phyloP scores from a whole-genome alignment of 2,113 vertebrate genomes.

The Myocastor coypus region DNA sequence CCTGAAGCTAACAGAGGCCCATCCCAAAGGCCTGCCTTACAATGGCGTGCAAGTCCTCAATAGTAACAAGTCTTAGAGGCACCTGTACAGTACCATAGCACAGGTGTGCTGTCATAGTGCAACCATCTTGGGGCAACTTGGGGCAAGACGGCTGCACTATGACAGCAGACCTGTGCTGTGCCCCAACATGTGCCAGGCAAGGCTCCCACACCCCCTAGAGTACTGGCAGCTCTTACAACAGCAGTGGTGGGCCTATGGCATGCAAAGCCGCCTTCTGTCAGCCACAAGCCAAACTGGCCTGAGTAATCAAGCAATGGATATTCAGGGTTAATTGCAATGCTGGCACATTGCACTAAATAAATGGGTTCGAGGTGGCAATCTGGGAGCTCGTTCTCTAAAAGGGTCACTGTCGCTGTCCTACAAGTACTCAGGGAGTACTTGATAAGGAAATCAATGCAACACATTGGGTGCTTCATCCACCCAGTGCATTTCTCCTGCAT shows the following conservation, averaged over 20 bases:
- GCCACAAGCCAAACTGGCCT: background rate
- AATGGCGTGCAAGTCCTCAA: background rate
- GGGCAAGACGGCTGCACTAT: no score
- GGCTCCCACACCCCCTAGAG: rapidly evolving
- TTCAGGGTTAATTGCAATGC: background rate
- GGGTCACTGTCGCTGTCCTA: background rate
- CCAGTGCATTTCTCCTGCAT: background rate
- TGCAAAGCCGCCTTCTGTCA: background rate
- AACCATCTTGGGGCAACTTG: no score
- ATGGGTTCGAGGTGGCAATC: background rate
- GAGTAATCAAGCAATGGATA: background rate
- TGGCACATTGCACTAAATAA: background rate
- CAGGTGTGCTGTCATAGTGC: no score
- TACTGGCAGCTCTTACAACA: background rate
- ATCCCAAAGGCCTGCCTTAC: background rate
- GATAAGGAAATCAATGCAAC: background rate
- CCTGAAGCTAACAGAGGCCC: background rate
- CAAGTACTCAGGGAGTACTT: background rate
- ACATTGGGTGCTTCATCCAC: background rate
- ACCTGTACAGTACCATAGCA: background rate
- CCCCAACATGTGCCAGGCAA: background rate
- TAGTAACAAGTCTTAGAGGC: background rate
- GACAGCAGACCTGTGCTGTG: no score
- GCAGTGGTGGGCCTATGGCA: background rate
- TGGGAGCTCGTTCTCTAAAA: background rate